phyloP scores from a whole-genome alignment of 2,113 vertebrate genomes.

The Cavia porcellus region DNA sequence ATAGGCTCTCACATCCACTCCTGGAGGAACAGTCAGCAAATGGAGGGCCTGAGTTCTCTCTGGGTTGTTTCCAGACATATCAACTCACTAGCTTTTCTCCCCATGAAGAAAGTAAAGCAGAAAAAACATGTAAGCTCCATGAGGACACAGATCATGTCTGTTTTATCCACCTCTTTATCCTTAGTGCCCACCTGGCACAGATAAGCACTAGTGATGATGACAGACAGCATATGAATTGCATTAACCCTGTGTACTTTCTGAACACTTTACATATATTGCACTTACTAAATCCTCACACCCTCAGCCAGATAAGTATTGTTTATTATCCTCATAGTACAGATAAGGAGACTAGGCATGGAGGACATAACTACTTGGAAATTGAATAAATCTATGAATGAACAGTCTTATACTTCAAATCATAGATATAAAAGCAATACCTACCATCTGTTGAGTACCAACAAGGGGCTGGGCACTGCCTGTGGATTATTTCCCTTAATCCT shows the following conservation, averaged over 20 bases:
- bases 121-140: background rate
- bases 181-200: accelerated
- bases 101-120: background rate
- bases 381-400: background rate
- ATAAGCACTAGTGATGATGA: no score
- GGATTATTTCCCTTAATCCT: background rate
- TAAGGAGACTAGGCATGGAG: background rate
- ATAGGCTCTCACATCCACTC: background rate
- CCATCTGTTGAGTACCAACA: background rate
- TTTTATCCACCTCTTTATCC: background rate
- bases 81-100: background rate
- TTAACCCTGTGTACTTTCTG: background rate
- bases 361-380: background rate
- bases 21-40: no score
- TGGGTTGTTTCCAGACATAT: background rate
- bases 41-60: accelerated
- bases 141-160: background rate
- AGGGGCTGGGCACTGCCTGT: background rate
- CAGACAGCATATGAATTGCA: accelerated
- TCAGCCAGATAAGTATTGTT: background rate
- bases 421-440: background rate
- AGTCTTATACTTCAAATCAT: background rate
- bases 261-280: background rate
- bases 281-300: background rate
- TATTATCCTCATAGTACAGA: background rate